These are phyloP conservation scores for Deroptyus accipitrinus DNA, from an alignment of 2,113 vertebrate genomes.

Conservation along the genomic window DNA sequence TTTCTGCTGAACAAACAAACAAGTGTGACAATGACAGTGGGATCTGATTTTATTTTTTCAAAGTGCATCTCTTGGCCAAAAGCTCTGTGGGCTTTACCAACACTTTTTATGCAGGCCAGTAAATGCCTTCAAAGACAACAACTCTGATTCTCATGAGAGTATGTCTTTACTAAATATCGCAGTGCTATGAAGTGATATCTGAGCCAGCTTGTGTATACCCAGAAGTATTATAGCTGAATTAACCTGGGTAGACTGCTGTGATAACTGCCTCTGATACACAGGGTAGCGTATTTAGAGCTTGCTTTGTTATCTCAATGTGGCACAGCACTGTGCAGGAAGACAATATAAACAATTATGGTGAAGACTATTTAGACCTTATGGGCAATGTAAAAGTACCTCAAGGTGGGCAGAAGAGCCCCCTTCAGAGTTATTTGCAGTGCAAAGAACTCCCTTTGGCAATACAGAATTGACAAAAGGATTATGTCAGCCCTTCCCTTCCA, in stretches of 20 bases:
- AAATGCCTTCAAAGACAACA: constrained; percentile 17
- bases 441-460: constrained; percentile 1
- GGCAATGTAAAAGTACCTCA: constrained; percentile 37
- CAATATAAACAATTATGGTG: constrained; percentile 46
- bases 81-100: not conserved
- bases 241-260: constrained; percentile 61
- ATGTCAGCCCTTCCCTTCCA: constrained; percentile 47
- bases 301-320: constrained; percentile 46
- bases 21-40: not conserved
- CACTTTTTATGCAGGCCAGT: not conserved
- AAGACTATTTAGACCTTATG: constrained; percentile 38
- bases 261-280: constrained; percentile 24
- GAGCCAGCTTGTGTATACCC: not conserved
- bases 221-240: constrained; percentile 52
- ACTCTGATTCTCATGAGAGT: not conserved
- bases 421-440: not conserved
- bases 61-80: not conserved
- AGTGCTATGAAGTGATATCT: not conserved
- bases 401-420: constrained; percentile 48
- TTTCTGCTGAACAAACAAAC: not conserved
- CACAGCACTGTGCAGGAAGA: constrained; percentile 16
- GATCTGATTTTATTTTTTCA: not conserved
- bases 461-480: constrained; percentile 38
- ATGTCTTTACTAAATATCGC: not conserved
- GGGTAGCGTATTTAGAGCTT: constrained; percentile 49